Evolutionary conservation across 1,140 invertebrate genomes (phyloP).

Genomic region (Panagrolaimus sp.): DNA sequence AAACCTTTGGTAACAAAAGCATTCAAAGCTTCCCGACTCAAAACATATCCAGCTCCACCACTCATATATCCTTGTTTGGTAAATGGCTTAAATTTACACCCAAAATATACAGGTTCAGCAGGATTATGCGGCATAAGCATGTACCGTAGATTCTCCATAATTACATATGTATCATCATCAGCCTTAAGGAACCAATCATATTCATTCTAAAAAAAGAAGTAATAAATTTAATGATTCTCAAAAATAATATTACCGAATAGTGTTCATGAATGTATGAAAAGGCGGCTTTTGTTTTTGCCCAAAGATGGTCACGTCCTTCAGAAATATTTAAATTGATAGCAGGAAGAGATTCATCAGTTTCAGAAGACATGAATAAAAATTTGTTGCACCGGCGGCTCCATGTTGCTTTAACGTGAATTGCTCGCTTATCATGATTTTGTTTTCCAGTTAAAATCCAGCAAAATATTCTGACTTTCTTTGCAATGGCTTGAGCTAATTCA

Average conservation of each 20-base stretch:
- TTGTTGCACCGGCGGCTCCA: conserved; percentile 88
- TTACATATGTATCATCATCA: conserved; percentile 60
- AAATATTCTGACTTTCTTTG: conserved; percentile 71
- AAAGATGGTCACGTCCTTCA: conserved; percentile 82
- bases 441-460: conserved; percentile 95
- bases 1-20: conserved; percentile 61
- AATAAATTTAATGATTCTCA: conserved; percentile 5
- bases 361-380: conserved; percentile 58
- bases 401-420: conserved; percentile 83
- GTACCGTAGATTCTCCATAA: conserved; percentile 60
- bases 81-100: conserved; percentile 60
- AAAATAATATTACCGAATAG: conserved; percentile 50
- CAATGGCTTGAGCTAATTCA: conserved; percentile 70
- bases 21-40: conserved; percentile 60
- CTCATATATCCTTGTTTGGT: conserved; percentile 75
- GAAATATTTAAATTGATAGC: conserved; percentile 66
- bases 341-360: conserved; percentile 59
- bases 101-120: conserved; percentile 60
- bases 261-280: conserved; percentile 68
- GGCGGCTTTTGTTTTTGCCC: conserved; percentile 91
- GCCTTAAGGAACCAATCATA: conserved; percentile 62
- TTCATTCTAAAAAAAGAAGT: conserved; percentile 45
- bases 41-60: conserved; percentile 68
- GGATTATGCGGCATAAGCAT: conserved; percentile 53
- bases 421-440: conserved; percentile 79